phyloP scores from a whole-genome alignment of 2,797 vertebrate species.

The Ficedula albicollis region DNA sequence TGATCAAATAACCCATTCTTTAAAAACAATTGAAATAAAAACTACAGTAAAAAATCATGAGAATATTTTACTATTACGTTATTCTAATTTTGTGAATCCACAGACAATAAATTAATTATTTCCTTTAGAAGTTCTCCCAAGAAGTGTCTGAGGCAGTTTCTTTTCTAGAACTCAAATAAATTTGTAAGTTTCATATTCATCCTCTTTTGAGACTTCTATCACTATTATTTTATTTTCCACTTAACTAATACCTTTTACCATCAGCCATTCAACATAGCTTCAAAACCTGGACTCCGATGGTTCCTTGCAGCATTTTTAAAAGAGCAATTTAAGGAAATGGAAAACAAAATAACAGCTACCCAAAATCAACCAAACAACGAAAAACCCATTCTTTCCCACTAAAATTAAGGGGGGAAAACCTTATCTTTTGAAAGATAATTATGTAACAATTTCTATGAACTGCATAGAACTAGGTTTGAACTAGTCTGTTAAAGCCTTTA shows the following conservation, averaged over 20 bases:
- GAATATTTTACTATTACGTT: neutral
- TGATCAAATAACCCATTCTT: neutral
- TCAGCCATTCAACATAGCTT: neutral
- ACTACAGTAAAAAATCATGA: neutral
- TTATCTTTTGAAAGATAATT: neutral
- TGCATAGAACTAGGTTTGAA: neutral
- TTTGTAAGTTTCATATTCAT: neutral
- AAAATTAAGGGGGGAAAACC: neutral
- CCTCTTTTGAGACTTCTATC: neutral
- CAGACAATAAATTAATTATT: neutral
- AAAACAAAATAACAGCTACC: neutral
- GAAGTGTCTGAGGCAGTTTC: fast-evolving
- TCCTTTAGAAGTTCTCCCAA: neutral
- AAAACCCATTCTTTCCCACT: fast-evolving
- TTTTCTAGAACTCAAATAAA: neutral
- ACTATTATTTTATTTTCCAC: neutral
- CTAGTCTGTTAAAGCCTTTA: neutral
- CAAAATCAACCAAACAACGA: fast-evolving
- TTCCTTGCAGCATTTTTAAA: neutral
- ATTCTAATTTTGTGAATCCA: neutral
- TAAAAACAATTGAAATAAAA: neutral
- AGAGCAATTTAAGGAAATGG: neutral
- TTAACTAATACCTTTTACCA: neutral
- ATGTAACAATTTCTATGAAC: neutral
- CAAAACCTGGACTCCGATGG: neutral